Conservation (phyloP, 2,888 invertebrate genomes). For the Mayetiola destructor region DNA sequence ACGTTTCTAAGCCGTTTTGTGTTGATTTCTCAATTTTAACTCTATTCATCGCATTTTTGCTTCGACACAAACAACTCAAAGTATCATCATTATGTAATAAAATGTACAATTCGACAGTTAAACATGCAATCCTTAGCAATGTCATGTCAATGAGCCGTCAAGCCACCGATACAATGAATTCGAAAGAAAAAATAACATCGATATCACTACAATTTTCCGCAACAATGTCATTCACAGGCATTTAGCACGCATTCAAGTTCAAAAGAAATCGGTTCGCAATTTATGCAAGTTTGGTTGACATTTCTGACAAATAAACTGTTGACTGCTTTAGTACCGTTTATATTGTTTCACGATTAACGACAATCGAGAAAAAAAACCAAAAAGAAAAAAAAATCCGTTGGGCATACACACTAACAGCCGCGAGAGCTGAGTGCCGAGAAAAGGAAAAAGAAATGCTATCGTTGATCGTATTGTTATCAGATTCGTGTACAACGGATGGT, state of each 20-base stretch:
- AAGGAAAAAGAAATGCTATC: background rate
- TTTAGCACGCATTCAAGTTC: background rate
- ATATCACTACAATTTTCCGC: too few species aligned
- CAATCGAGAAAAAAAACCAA: background rate
- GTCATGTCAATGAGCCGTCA: background rate
- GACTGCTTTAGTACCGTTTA: slow-evolving; percentile 1
- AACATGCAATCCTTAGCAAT: background rate
- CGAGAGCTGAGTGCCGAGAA: background rate
- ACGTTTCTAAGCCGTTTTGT: too few species aligned
- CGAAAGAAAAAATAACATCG: background rate
- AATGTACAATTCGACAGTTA: background rate
- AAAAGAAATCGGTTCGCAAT: too few species aligned
- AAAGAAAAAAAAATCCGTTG: background rate
- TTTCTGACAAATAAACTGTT: slow-evolving; percentile 13
- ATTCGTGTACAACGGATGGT: too few species aligned
- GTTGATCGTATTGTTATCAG: too few species aligned
- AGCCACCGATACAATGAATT: background rate
- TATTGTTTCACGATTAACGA: background rate
- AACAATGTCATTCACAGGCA: background rate
- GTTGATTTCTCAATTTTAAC: too few species aligned
- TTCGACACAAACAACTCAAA: too few species aligned
- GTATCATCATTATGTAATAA: background rate
- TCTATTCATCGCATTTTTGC: too few species aligned
- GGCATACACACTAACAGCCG: too few species aligned
- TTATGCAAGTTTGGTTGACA: background rate